Conservation (phyloP, 2,888 invertebrate genomes). For the Uropetala carovei region DNA sequence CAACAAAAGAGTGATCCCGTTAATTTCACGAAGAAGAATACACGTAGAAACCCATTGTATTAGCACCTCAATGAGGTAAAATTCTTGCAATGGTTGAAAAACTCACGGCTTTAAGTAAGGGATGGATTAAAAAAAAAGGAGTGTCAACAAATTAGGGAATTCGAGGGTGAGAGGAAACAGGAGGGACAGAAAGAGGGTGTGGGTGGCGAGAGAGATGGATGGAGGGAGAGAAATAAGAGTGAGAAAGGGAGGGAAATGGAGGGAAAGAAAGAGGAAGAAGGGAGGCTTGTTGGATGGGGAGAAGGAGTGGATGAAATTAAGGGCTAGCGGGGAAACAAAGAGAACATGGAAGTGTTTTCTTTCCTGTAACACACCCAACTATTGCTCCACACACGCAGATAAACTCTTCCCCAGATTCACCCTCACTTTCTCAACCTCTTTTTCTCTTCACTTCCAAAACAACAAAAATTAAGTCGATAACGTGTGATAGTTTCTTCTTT, state of each 20-base stretch:
- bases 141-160: slow-evolving; percentile 58
- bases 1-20: no score
- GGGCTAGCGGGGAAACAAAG: slow-evolving; percentile 8
- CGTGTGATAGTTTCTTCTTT: background rate
- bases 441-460: background rate
- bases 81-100: slow-evolving; percentile 23
- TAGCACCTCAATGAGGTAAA: background rate
- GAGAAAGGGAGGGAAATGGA: background rate
- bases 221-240: background rate
- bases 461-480: background rate
- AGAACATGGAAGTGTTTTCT: slow-evolving; percentile 9
- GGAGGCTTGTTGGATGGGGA: background rate
- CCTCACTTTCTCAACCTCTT: background rate
- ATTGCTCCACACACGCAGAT: background rate
- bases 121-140: slow-evolving; percentile 15
- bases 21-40: no score
- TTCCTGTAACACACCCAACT: background rate
- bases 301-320: slow-evolving; percentile 27
- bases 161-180: slow-evolving; percentile 4
- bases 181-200: background rate
- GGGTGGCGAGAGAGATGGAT: background rate
- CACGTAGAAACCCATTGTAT: background rate
- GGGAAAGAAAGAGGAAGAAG: background rate
- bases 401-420: slow-evolving; percentile 4
- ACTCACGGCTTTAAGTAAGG: slow-evolving; percentile 13